Evolutionary conservation across 92 coral and sea anemone species (phyloP).

Genomic region (Phenganax stokvisi): DNA sequence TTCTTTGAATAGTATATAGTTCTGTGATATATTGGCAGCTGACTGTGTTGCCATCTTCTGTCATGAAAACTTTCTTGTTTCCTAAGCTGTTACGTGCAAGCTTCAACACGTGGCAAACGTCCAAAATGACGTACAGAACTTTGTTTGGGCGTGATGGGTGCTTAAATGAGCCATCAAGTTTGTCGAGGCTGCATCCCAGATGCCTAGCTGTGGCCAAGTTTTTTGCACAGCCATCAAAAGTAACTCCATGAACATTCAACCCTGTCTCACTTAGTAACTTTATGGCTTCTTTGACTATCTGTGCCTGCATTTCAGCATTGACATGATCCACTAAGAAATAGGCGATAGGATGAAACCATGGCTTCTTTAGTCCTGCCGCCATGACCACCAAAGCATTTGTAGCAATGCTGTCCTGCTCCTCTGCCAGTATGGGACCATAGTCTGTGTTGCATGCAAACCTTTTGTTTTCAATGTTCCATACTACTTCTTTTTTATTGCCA

Average conservation of each 20-base stretch:
- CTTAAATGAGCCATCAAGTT: background rate
- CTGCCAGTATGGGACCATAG: slow-evolving; percentile 1
- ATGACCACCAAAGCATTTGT: slow-evolving; percentile 16
- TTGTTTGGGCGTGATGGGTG: slow-evolving; percentile 6
- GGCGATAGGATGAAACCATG: slow-evolving; percentile 28
- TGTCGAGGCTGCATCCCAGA: background rate
- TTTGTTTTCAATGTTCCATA: slow-evolving; percentile 17
- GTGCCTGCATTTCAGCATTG: slow-evolving; percentile 8
- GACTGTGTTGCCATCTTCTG: background rate
- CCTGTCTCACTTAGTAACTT: background rate
- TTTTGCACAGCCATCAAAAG: background rate
- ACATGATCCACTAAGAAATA: slow-evolving; percentile 5
- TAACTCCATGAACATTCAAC: background rate
- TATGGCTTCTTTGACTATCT: background rate
- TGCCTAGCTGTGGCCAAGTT: background rate
- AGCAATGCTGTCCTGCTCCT: background rate
- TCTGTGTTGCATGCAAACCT: slow-evolving; percentile 19
- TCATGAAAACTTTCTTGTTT: background rate
- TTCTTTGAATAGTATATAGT: background rate
- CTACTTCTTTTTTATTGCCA: slow-evolving; percentile 26
- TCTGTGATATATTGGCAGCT: background rate
- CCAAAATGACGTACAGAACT: background rate
- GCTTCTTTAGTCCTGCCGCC: slow-evolving; percentile 15
- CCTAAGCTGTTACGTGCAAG: slow-evolving; percentile 19
- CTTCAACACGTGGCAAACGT: slow-evolving; percentile 7